Percentiles rank a stretch among this genome's conserved stretches.
phyloP scores from a whole-genome alignment of 2,888 invertebrate species.

The Trissolcus brochymenae region DNA sequence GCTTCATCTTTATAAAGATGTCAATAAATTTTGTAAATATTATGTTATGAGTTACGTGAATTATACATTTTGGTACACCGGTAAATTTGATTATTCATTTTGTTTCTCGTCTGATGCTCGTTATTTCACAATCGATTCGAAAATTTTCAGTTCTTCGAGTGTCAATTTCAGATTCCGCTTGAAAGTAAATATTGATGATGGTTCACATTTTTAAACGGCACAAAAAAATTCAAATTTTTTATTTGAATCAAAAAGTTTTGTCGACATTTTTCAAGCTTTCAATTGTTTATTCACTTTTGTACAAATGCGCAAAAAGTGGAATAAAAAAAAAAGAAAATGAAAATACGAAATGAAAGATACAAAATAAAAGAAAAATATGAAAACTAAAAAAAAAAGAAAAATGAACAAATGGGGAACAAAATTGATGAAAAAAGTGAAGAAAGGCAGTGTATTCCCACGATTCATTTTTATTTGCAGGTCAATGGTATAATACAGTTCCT shows the following conservation, averaged over 20 bases:
- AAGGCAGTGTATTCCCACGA: conserved; percentile 14
- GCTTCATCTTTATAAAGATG: conserved; percentile 42
- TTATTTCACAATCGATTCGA: conserved; percentile 14
- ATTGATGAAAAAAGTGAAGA: not conserved
- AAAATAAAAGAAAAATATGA: too few species aligned
- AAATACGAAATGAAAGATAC: not conserved
- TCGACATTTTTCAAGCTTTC: too few species aligned
- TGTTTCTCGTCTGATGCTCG: not conserved
- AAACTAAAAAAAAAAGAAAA: not conserved
- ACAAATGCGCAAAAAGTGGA: too few species aligned
- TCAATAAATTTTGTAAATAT: conserved; percentile 46
- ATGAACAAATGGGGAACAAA: not conserved
- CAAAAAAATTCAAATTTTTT: too few species aligned
- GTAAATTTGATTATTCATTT: conserved; percentile 8
- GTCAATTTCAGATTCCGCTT: too few species aligned
- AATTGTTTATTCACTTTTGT: too few species aligned
- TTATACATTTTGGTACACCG: conserved; percentile 19
- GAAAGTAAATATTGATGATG: too few species aligned
- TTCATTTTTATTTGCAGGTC: conserved; percentile 24
- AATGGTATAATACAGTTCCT: conserved; percentile 39
- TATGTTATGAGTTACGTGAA: conserved; percentile 33
- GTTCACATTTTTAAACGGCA: too few species aligned
- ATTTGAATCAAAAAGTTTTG: too few species aligned
- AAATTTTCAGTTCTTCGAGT: too few species aligned
- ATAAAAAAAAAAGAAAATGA: not conserved